Base-by-base conservation (phyloP, 2,888 invertebrate genomes). In the Erynnis tages region DNA sequence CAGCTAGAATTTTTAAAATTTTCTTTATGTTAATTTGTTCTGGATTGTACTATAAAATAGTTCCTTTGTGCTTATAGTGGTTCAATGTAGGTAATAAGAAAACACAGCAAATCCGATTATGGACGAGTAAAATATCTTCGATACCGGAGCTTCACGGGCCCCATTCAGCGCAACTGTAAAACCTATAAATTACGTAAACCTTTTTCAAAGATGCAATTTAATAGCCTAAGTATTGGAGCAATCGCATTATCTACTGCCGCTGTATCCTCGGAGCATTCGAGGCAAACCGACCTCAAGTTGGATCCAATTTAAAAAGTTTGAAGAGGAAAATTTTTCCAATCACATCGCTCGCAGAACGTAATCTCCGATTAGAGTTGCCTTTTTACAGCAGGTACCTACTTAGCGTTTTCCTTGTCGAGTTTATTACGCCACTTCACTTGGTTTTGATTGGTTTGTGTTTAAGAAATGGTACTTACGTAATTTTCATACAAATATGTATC, bases 291-390 rank as follows among this genome's bases (percentile, higher is more conserved):
- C 76, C 80, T 69, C 70, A 70, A 73, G 65, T 68, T 76, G 67
- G 73, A 88, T 86, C 87, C 88, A 88, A 88, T 88, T 88, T 86
- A 82, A 82, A 85, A 88, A 85, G 79, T 88, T 84, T 65, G 69
- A 73, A 68, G 69, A 76, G 79, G 75, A 76, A 80, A 83, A 81
- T 79, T 82, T 85, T 83, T 82, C 86, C 86, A 86, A 88, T 88
- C 86, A 84, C 82, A 73, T 69, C 71, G 68, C 66, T 59, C 65
- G 64, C 54, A 60, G 69, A 68, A 67, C 62, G 82, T 82, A 85
- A 87, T 82, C 78, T 76, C 58, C 75, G 78, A 81, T 84, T 82
- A 78, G 57, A 59, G 53, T 56, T 54, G 74, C 65, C 75, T 78
- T 75, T 79, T 76, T 70, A 61, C n/a, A 7, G 32, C 16, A 16